These are phyloP conservation scores for Uria lomvia DNA, from an alignment of 2,113 vertebrate genomes.

Conservation along the genomic window DNA sequence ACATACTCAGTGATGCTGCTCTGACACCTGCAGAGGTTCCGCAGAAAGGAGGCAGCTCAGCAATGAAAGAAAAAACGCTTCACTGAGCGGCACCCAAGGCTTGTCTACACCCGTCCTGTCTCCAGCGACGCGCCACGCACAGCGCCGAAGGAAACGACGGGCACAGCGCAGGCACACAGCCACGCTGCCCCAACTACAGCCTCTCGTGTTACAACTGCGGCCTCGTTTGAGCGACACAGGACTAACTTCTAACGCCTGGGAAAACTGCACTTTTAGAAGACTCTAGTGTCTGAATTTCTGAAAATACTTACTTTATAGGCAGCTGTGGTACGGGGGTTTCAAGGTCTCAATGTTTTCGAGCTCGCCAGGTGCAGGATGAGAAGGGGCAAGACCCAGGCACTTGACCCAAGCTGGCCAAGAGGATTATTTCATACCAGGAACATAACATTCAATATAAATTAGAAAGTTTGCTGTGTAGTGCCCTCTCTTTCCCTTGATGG, in stretches of 20 bases:
- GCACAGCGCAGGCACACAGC: background rate
- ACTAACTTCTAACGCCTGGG: background rate
- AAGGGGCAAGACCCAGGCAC: no score
- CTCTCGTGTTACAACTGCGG: accelerated
- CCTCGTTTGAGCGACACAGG: background rate
- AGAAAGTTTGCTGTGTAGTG: background rate
- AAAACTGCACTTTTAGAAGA: background rate
- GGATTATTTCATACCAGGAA: background rate
- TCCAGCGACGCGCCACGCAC: accelerated
- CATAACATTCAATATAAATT: background rate
- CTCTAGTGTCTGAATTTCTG: background rate
- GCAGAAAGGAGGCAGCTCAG: background rate
- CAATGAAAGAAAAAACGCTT: accelerated
- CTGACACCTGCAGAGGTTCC: background rate
- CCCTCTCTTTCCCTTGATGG: background rate
- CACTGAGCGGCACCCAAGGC: accelerated
- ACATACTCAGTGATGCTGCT: background rate
- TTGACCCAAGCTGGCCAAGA: background rate
- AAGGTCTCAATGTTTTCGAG: background rate
- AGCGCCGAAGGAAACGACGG: accelerated
- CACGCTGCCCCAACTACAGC: accelerated
- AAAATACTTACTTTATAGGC: background rate
- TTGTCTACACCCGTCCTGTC: accelerated
- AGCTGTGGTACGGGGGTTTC: background rate
- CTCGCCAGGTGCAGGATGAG: background rate